These are phyloP conservation scores for Columbina picui DNA, from an alignment of 2,113 vertebrate genomes.

Conservation along the genomic window DNA sequence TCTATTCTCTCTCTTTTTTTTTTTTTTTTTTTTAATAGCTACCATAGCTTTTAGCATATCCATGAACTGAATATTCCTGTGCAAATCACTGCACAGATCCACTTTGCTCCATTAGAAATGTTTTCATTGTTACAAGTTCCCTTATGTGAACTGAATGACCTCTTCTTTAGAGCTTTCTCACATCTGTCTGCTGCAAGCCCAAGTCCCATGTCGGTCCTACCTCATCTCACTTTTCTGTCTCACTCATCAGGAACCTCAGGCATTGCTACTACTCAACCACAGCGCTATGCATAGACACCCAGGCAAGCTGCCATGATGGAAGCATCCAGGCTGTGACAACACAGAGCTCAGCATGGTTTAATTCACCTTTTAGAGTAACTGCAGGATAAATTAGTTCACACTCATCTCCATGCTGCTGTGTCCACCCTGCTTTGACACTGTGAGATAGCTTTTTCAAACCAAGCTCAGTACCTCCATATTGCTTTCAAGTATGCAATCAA, in stretches of 20 bases:
- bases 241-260: not conserved
- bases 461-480: not conserved
- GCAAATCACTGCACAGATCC: not conserved
- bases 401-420: not conserved
- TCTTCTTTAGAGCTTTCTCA: not conserved
- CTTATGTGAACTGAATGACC: not conserved
- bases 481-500: not conserved
- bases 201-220: fast-evolving
- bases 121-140: not conserved
- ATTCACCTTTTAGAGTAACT: not conserved
- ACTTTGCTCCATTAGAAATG: not conserved
- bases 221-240: not conserved
- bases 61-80: not conserved
- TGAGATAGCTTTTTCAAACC: not conserved
- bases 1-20: not conserved
- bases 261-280: not conserved
- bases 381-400: not conserved
- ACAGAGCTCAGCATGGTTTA: not conserved
- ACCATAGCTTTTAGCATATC: not conserved
- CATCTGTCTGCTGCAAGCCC: not conserved
- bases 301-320: not conserved
- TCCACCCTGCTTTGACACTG: not conserved
- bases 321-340: not conserved
- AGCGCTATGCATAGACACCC: not conserved
- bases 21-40: not conserved